Base-by-base conservation (phyloP, 53 echinoderm and acorn worm species). In the Actinopyga echinites region DNA sequence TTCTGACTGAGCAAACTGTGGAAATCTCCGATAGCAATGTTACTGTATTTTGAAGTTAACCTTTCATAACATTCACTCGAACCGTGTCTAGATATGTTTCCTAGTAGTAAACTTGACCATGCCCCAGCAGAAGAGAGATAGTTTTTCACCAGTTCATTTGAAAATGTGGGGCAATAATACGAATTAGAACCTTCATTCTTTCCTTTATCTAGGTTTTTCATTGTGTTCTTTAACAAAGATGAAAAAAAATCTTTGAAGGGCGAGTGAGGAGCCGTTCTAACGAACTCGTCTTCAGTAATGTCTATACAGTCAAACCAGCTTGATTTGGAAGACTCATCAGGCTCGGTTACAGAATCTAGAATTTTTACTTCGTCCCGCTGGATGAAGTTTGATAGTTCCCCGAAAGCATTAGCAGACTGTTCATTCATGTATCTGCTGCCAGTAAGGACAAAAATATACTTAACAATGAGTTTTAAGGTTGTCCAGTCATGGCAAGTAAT, bases 1-100 rank as follows among this genome's bases (percentile, higher is more conserved):
- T 66, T 66, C 7, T 34, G 36, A 32, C 33, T 5, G 3, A 66
- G 33, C 5, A 66, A 10, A 5, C 36, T 66, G 6, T 66, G 66
- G 5, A 66, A 66, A 15, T 66, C 37, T 30, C 19, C 66, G 12
- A 66, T 34, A 6, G 21, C 66, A 5, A 66, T 10, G 11, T 66
- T 15, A 66, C 66, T 66, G 37, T 66, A 66, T 32, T 66, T 66
- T 1, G 10, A 13, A 12, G 30, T 29, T 19, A 66, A 13, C 2
- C 13, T 66, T 29, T 21, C 21, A 1, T 66, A 66, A n/a, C 36
- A 66, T 33, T 66, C 21, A 66, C 1, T 66, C 13, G 1, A 2
- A 36, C 66, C 66, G 33, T 66, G 66, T 66, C 66, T 36, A 21
- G 66, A 66, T 20, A 66, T 66, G 12, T 66, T 66, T 36, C 74